These are phyloP conservation scores for Carcinoscorpius rotundicauda DNA, from an alignment of 1,140 invertebrate species.

Conservation along the genomic window DNA sequence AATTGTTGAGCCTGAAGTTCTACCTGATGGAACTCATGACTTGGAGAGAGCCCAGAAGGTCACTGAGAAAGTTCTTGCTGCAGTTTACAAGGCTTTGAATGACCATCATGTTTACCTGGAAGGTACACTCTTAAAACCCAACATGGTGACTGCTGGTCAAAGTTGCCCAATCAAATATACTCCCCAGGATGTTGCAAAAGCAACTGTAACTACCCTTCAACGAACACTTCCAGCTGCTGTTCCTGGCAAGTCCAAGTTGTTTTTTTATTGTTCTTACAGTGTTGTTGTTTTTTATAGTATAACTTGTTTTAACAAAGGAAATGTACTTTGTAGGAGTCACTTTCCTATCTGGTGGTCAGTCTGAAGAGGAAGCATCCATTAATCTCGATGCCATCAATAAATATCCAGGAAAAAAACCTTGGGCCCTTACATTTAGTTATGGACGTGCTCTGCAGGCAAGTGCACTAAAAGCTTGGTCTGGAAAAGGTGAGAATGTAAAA, in stretches of 20 bases:
- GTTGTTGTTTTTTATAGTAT: background rate
- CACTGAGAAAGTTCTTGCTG: constrained; percentile 86
- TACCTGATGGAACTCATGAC: constrained; percentile 84
- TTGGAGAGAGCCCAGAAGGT: constrained; percentile 84
- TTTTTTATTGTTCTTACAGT: no score
- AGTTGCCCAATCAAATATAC: constrained; percentile 49
- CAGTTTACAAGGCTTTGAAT: constrained; percentile 89
- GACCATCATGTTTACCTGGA: constrained; percentile 97
- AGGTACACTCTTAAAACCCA: constrained; percentile 94
- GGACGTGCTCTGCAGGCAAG: constrained; percentile 78
- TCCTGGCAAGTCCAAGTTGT: constrained; percentile 44
- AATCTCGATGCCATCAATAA: constrained; percentile 92
- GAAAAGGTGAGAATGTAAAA: constrained; percentile 70
- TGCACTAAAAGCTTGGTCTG: constrained; percentile 81
- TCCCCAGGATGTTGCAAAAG: constrained; percentile 59
- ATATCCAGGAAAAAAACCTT: constrained; percentile 67
- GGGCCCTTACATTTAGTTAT: constrained; percentile 92
- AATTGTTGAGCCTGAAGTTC: constrained; percentile 89
- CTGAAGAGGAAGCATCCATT: constrained; percentile 88
- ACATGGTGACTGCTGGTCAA: constrained; percentile 92
- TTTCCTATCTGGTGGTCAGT: constrained; percentile 93
- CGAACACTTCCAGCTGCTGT: constrained; percentile 86
- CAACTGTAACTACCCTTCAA: constrained; percentile 79
- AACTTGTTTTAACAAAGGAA: background rate
- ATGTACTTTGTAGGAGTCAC: constrained; percentile 51